Evolutionary conservation across 1,140 invertebrate genomes (phyloP).

Genomic region (Leptopilina boulardi): DNA sequence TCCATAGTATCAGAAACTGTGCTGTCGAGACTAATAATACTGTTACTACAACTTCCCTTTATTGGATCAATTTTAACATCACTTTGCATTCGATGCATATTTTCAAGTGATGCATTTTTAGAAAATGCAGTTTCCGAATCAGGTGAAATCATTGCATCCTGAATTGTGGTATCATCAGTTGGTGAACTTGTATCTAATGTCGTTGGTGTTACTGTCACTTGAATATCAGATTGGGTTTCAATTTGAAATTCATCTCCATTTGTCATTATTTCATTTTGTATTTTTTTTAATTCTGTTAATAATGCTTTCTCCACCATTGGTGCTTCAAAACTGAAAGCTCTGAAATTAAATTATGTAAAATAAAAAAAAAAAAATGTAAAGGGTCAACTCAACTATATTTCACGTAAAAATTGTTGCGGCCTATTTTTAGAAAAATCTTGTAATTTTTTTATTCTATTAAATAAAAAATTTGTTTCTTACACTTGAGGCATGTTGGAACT

Average conservation of each 20-base stretch:
- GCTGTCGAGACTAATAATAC: conserved; percentile 68
- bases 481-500: conserved; percentile 80
- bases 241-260: conserved; percentile 54
- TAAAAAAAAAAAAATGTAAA: too few relatives aligned
- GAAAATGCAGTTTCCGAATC: conserved; percentile 67
- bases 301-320: conserved; percentile 45
- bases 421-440: not conserved
- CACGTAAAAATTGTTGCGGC: too few relatives aligned
- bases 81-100: conserved; percentile 50
- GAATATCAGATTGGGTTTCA: conserved; percentile 64
- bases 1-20: conserved; percentile 66
- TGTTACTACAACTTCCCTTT: conserved; percentile 66
- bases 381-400: too few relatives aligned
- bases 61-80: conserved; percentile 46
- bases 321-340: conserved; percentile 63
- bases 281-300: conserved; percentile 44
- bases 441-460: not conserved
- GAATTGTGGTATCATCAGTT: conserved; percentile 65
- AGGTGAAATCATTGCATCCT: conserved; percentile 70
- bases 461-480: conserved; percentile 52
- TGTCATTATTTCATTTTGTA: conserved; percentile 45
- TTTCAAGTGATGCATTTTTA: conserved; percentile 56
- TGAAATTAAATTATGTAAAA: conserved; percentile 35
- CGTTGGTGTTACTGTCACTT: conserved; percentile 65
- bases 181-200: conserved; percentile 63